Evolutionary conservation across 2,888 invertebrate genomes (phyloP).

Genomic region (Rhagophthalmus giganteus): DNA sequence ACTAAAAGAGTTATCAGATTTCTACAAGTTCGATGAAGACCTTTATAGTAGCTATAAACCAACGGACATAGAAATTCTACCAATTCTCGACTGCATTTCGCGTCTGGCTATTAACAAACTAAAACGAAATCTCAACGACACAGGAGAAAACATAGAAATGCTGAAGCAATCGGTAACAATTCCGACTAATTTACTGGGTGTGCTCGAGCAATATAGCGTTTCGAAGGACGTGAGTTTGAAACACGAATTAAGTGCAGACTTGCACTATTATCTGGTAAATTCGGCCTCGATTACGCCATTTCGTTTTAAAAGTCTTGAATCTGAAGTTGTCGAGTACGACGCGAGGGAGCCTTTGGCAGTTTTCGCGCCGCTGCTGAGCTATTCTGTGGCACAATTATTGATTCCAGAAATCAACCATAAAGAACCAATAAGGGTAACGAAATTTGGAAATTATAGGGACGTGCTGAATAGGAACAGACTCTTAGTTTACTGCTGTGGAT

Average conservation of each 20-base stretch:
- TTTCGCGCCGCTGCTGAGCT: slow-evolving; percentile 29
- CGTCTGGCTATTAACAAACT: slow-evolving; percentile 33
- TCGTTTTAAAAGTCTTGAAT: slow-evolving; percentile 30
- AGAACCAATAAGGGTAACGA: slow-evolving; percentile 50
- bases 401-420: slow-evolving; percentile 27
- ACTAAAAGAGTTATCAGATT: slow-evolving; percentile 33
- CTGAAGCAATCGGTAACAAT: slow-evolving; percentile 34
- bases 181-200: slow-evolving; percentile 41
- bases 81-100: slow-evolving; percentile 42
- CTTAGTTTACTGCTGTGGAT: slow-evolving; percentile 64
- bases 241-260: slow-evolving; percentile 44
- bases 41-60: too few species aligned
- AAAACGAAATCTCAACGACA: slow-evolving; percentile 9
- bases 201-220: slow-evolving; percentile 37
- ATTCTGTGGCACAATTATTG: slow-evolving; percentile 37
- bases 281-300: slow-evolving; percentile 37
- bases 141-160: slow-evolving; percentile 5
- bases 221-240: slow-evolving; percentile 39
- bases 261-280: slow-evolving; percentile 41
- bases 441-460: slow-evolving; percentile 59
- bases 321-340: not conserved
- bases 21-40: slow-evolving; percentile 18
- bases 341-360: slow-evolving; percentile 1
- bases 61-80: slow-evolving; percentile 40
- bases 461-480: slow-evolving; percentile 57